Evolutionary conservation across 2,888 invertebrate species (phyloP).

Genomic region (Eristalinus sepulchralis): DNA sequence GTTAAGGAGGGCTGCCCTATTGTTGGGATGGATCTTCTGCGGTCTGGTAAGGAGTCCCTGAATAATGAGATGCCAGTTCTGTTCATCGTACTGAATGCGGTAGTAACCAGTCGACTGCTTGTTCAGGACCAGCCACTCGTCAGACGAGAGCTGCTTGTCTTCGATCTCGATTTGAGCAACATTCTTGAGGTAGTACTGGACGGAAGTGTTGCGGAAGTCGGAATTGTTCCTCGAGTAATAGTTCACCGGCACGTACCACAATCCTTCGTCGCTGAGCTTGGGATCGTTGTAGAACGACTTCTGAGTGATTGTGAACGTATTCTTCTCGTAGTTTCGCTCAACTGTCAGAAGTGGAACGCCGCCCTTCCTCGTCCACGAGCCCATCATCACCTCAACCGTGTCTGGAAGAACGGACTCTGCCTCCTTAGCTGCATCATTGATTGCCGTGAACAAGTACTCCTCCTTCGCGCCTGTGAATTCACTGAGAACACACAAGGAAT

Average conservation of each 20-base stretch:
- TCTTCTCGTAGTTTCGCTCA: conserved; percentile 81
- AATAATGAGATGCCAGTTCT: conserved; percentile 86
- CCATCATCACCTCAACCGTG: conserved; percentile 84
- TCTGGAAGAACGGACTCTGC: conserved; percentile 71
- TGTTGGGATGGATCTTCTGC: conserved; percentile 86
- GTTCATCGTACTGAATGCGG: conserved; percentile 86
- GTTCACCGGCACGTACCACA: conserved; percentile 78
- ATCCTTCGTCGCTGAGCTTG: conserved; percentile 55
- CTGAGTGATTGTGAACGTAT: conserved; percentile 83
- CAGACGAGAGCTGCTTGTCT: conserved; percentile 33
- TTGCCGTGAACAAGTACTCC: conserved; percentile 74
- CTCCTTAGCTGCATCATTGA: conserved; percentile 75
- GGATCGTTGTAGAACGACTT: conserved; percentile 74
- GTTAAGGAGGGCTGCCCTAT: conserved; percentile 92
- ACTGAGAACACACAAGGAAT: conserved; percentile 62
- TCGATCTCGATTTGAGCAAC: conserved; percentile 26
- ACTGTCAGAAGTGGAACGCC: conserved; percentile 84
- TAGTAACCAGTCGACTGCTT: conserved; percentile 81
- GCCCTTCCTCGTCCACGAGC: conserved; percentile 84
- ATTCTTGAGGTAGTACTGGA: conserved; percentile 75
- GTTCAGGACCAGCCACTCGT: conserved; percentile 79
- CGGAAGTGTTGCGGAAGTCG: conserved; percentile 77
- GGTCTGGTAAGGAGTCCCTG: conserved; percentile 84
- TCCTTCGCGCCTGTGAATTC: conserved; percentile 75
- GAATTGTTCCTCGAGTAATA: conserved; percentile 75